Conservation (phyloP, 2,113 vertebrate species). For the Aythya baeri region DNA sequence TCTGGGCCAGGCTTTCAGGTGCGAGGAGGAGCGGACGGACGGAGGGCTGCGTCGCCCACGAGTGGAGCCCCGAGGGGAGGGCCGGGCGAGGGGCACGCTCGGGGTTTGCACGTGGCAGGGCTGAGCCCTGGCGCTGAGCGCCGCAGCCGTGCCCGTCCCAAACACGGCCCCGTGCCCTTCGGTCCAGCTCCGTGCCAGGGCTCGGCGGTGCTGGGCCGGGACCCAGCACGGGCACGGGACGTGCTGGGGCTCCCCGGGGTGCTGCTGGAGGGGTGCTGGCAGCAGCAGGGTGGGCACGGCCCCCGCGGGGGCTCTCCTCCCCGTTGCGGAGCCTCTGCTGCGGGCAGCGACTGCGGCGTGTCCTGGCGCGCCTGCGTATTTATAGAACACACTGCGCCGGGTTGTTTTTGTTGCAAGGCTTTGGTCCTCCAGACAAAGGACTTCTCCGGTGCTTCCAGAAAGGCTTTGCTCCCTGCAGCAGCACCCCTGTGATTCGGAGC, state of each 20-base stretch:
- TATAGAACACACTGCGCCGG: constrained; percentile 47
- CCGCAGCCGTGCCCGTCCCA: not conserved
- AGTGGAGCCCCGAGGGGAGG: not conserved
- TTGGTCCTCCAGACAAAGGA: not conserved
- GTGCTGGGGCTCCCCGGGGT: not conserved
- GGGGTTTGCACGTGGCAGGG: not conserved
- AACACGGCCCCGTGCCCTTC: not conserved
- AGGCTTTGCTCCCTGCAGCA: not conserved
- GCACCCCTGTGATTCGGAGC: not conserved
- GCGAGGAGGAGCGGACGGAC: not conserved
- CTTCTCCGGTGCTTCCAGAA: not conserved
- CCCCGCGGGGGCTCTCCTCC: accelerated
- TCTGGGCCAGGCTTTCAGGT: not conserved
- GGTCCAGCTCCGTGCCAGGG: not conserved
- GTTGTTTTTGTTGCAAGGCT: constrained; percentile 59
- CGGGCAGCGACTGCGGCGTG: not conserved
- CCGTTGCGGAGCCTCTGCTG: not conserved
- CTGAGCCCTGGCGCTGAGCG: not conserved
- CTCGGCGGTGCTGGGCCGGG: not conserved
- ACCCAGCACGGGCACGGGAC: not conserved
- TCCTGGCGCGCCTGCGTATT: constrained; percentile 55
- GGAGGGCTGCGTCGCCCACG: not conserved
- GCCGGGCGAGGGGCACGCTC: not conserved
- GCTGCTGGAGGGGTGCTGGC: not conserved
- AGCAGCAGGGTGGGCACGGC: accelerated